phyloP scores from a whole-genome alignment of 2,888 invertebrate genomes.

The Chironomus riparius region DNA sequence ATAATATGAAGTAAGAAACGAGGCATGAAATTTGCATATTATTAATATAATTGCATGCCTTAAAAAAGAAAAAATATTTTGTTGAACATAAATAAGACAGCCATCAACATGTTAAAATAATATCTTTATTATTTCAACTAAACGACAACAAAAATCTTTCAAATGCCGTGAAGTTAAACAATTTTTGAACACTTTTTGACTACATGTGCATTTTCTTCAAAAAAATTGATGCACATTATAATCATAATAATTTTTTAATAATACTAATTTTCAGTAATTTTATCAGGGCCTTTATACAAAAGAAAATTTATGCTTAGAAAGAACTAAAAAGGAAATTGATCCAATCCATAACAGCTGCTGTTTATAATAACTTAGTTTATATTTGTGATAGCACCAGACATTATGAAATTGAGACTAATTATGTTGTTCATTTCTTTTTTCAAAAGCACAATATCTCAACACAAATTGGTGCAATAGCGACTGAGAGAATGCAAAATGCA shows the following conservation, averaged over 20 bases:
- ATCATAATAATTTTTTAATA: neutral
- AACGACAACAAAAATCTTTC: too few relatives aligned
- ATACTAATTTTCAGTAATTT: neutral
- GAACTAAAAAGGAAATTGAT: neutral
- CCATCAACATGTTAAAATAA: neutral
- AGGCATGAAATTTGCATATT: conserved; percentile 24
- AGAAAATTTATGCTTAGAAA: neutral
- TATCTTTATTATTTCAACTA: neutral
- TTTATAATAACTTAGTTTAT: neutral
- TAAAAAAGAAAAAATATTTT: neutral
- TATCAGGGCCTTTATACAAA: neutral
- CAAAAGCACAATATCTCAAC: neutral
- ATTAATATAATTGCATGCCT: neutral
- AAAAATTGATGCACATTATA: neutral
- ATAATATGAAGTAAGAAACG: neutral
- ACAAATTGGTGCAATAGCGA: conserved; percentile 6
- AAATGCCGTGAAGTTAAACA: neutral
- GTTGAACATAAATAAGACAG: neutral
- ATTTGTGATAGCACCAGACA: conserved; percentile 1
- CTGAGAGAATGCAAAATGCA: neutral
- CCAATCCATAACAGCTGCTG: conserved; percentile 9
- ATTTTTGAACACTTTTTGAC: neutral
- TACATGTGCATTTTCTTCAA: neutral
- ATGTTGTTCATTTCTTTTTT: neutral
- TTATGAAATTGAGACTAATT: conserved; percentile 19